These are phyloP conservation scores for Masnerella sp. DNA, from an alignment of 2,888 invertebrate genomes.

Conservation along the genomic window DNA sequence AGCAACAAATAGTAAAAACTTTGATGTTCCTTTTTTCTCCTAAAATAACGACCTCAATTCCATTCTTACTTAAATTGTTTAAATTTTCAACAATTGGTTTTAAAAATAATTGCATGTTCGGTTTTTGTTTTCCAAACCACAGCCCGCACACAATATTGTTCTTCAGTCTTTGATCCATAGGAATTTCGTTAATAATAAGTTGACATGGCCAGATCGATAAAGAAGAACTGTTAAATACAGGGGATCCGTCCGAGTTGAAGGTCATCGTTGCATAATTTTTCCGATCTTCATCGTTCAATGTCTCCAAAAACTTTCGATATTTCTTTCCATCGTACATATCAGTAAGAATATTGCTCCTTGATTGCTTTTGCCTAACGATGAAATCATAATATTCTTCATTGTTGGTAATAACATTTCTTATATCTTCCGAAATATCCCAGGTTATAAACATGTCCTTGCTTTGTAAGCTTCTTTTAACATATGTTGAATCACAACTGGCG, in stretches of 20 bases:
- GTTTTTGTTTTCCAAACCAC: constrained; percentile 42
- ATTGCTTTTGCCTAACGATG: constrained; percentile 7
- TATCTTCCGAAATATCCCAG: constrained; percentile 17
- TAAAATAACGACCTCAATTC: constrained; percentile 32
- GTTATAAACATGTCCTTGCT: constrained; percentile 13
- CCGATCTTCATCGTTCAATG: constrained; percentile 27
- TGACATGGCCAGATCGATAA: constrained; percentile 48
- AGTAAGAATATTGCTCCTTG: background rate
- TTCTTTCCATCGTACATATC: constrained; percentile 44
- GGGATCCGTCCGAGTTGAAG: constrained; percentile 50
- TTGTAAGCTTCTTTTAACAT: background rate
- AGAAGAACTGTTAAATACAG: constrained; percentile 44
- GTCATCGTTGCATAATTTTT: constrained; percentile 31
- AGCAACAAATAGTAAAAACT: constrained; percentile 7
- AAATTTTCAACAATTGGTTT: constrained; percentile 18
- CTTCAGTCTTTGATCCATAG: constrained; percentile 23
- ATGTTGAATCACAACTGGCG: background rate
- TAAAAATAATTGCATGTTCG: constrained; percentile 38
- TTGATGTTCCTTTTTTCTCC: constrained; percentile 21
- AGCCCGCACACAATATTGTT: constrained; percentile 44
- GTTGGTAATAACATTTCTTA: constrained; percentile 9
- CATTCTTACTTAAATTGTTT: constrained; percentile 22
- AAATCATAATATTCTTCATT: constrained; percentile 29
- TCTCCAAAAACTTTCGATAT: constrained; percentile 37
- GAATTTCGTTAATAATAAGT: constrained; percentile 54